Evolutionary conservation across 1,140 invertebrate genomes (phyloP).

Genomic region (Protaetia brevitarsis): DNA sequence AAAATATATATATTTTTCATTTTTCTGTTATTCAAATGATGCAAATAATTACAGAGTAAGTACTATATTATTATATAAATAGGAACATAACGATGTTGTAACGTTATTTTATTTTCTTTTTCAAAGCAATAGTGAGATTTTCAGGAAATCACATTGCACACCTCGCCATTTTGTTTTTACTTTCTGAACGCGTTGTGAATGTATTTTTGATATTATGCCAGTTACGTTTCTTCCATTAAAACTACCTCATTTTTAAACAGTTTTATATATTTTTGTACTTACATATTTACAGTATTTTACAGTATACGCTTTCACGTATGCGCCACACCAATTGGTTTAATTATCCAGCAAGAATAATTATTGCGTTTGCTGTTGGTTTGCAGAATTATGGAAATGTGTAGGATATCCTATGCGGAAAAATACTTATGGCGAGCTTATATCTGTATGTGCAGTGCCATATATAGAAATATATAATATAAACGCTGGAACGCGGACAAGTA

Average conservation of each 20-base stretch:
- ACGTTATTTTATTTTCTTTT: slow-evolving; percentile 1
- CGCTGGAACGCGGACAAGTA: neutral
- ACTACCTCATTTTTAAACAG: slow-evolving; percentile 40
- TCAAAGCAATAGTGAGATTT: neutral
- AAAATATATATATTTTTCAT: slow-evolving; percentile 7
- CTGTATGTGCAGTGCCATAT: slow-evolving; percentile 41
- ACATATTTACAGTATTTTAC: slow-evolving; percentile 16
- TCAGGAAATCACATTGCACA: neutral
- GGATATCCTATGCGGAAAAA: slow-evolving; percentile 29
- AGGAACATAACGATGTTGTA: neutral
- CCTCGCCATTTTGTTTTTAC: neutral
- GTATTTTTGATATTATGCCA: slow-evolving; percentile 41
- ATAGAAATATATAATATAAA: slow-evolving; percentile 27
- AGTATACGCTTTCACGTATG: neutral
- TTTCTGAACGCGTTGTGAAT: slow-evolving; percentile 34
- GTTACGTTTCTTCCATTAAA: slow-evolving; percentile 34
- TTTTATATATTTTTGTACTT: slow-evolving; percentile 4
- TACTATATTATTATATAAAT: neutral
- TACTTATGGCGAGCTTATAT: slow-evolving; percentile 39
- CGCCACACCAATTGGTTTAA: neutral
- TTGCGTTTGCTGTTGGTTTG: slow-evolving; percentile 1
- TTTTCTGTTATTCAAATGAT: neutral
- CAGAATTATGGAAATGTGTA: neutral
- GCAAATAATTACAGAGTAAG: slow-evolving; percentile 7
- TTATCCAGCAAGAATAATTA: neutral